phyloP scores from a whole-genome alignment of 2,888 invertebrate genomes.

The Mechanitis mazaeus region DNA sequence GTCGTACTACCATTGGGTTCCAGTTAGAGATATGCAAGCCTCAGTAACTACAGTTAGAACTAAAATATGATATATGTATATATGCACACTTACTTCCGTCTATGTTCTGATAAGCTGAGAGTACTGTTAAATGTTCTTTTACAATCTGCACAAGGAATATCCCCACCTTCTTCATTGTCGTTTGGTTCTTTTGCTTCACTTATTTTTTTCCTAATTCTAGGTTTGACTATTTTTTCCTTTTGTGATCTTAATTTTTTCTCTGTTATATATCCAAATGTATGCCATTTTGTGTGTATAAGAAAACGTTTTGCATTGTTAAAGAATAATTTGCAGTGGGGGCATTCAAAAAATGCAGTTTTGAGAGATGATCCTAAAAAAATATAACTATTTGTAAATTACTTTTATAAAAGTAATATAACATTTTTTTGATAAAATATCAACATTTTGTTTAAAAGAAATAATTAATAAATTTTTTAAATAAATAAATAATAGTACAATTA shows the following conservation, averaged over 20 bases:
- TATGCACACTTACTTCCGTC: conserved; percentile 44
- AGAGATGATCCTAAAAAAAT: conserved; percentile 34
- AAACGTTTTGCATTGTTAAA: conserved; percentile 61
- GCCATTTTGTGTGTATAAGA: conserved; percentile 66
- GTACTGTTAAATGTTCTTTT: conserved; percentile 51
- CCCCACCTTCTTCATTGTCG: background rate
- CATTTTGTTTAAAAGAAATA: background rate
- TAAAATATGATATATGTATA: background rate
- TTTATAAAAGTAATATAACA: too few species aligned
- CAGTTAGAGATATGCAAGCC: too few species aligned
- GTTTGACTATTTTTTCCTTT: conserved; percentile 41
- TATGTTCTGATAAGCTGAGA: conserved; percentile 57
- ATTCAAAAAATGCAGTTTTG: conserved; percentile 46
- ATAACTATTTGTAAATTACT: background rate
- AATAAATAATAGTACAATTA: conserved; percentile 30
- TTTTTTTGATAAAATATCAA: too few species aligned
- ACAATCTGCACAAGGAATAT: conserved; percentile 52
- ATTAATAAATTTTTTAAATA: background rate
- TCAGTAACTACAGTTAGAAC: too few species aligned
- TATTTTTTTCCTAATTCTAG: conserved; percentile 34
- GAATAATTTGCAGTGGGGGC: conserved; percentile 51
- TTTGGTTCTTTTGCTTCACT: too few species aligned
- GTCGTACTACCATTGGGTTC: too few species aligned
- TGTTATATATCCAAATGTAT: conserved; percentile 54
- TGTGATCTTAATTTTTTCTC: conserved; percentile 44